These are phyloP conservation scores for Arizona elegans DNA, from an alignment of 2,113 vertebrate genomes.

Conservation along the genomic window DNA sequence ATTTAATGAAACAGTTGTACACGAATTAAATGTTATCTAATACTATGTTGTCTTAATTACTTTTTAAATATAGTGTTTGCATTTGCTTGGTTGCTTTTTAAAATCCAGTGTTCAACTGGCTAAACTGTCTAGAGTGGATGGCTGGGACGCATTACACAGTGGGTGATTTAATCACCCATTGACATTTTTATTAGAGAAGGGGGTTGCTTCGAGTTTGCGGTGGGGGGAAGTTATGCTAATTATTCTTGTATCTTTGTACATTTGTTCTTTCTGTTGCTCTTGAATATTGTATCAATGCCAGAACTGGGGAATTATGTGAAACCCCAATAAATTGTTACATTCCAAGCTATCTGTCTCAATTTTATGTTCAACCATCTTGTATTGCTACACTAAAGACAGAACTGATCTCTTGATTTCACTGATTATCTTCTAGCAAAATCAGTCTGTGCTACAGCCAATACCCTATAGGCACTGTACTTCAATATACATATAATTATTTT, in stretches of 20 bases:
- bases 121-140: constrained; percentile 69
- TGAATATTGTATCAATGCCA: constrained; percentile 79
- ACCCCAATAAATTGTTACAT: constrained; percentile 81
- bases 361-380: not conserved
- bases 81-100: constrained; percentile 47
- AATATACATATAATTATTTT: not conserved
- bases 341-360: constrained; percentile 54
- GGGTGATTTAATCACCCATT: constrained; percentile 44
- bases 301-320: constrained; percentile 70
- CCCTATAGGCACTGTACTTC: not conserved
- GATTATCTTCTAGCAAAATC: not conserved
- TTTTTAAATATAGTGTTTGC: constrained; percentile 71
- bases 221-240: constrained; percentile 68
- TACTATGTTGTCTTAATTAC: constrained; percentile 67
- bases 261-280: constrained; percentile 80
- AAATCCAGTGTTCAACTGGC: constrained; percentile 77
- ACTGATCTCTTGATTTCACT: not conserved
- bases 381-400: not conserved
- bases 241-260: constrained; percentile 74
- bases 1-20: constrained; percentile 72
- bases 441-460: too few relatives aligned
- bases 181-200: constrained; percentile 40
- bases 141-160: constrained; percentile 37
- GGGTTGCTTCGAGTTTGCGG: constrained; percentile 58
- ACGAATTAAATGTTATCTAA: constrained; percentile 74